phyloP scores from a whole-genome alignment of 2,888 invertebrate species.

The Blastobasis lacticolella region DNA sequence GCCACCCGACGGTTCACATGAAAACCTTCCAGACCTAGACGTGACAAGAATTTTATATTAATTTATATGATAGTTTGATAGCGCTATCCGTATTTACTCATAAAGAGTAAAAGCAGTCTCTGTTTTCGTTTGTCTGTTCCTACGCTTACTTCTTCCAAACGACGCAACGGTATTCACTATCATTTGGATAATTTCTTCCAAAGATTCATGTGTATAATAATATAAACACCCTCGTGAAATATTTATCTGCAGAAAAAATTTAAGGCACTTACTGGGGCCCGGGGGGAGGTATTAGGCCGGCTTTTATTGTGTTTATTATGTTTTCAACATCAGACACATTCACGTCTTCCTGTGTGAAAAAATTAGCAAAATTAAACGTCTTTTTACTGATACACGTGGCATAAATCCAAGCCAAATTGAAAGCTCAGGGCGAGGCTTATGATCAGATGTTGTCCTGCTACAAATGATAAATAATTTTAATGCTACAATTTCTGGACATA shows the following conservation, averaged over 20 bases:
- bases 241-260: background rate
- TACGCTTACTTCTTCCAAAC: no score
- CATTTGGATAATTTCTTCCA: background rate
- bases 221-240: background rate
- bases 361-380: no score
- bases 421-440: no score
- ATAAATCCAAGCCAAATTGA: no score
- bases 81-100: no score
- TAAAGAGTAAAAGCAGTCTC: no score
- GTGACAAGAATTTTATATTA: conserved; percentile 2
- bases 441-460: no score
- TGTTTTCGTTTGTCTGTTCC: no score
- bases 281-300: conserved; percentile 5
- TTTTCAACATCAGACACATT: conserved; percentile 1
- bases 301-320: conserved; percentile 4
- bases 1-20: conserved; percentile 41
- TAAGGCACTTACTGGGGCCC: conserved; percentile 8
- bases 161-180: background rate
- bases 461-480: no score
- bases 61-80: background rate
- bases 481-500: no score
- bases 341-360: conserved; percentile 9
- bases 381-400: no score
- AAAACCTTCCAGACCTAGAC: conserved; percentile 44
- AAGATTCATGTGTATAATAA: background rate